These are phyloP conservation scores for Manis crassicaudata DNA, from an alignment of 2,797 vertebrate genomes.

Conservation along the genomic window DNA sequence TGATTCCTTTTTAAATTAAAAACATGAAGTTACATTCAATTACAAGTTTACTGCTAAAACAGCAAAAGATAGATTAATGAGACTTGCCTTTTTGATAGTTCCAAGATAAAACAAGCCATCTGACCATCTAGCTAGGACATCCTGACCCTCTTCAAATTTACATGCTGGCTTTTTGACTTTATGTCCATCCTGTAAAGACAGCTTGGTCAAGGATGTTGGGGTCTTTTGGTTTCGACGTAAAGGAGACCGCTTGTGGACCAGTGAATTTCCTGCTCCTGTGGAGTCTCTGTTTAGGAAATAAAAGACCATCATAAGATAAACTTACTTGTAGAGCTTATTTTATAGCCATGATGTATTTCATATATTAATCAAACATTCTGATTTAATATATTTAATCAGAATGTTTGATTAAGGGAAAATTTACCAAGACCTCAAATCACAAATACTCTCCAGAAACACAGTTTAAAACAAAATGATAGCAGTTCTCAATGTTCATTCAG, in stretches of 20 bases:
- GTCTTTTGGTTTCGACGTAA: constrained; percentile 91
- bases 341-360: constrained; percentile 35
- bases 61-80: constrained; percentile 29
- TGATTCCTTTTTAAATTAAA: constrained; percentile 53
- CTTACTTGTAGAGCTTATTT: constrained; percentile 11
- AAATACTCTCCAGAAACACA: constrained; percentile 47
- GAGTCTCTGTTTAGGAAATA: constrained; percentile 91
- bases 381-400: constrained; percentile 39
- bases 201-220: constrained; percentile 90
- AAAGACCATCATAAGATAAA: constrained; percentile 28
- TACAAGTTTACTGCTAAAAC: constrained; percentile 12
- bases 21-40: constrained; percentile 26
- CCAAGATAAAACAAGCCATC: constrained; percentile 99
- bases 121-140: constrained; percentile 99
- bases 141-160: constrained; percentile 98
- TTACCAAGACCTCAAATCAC: constrained; percentile 53
- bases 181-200: constrained; percentile 92
- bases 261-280: constrained; percentile 93
- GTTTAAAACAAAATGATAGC: constrained; percentile 47
- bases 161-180: constrained; percentile 91
- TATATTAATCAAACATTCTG: constrained; percentile 30
- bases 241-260: constrained; percentile 94
- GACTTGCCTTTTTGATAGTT: constrained; percentile 96
- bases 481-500: constrained; percentile 34
- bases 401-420: background rate